A percentile compares a stretch with the other conserved stretches of the same genome.
Conservation (phyloP, 2,797 vertebrate species). For the Acridotheres tristis region DNA sequence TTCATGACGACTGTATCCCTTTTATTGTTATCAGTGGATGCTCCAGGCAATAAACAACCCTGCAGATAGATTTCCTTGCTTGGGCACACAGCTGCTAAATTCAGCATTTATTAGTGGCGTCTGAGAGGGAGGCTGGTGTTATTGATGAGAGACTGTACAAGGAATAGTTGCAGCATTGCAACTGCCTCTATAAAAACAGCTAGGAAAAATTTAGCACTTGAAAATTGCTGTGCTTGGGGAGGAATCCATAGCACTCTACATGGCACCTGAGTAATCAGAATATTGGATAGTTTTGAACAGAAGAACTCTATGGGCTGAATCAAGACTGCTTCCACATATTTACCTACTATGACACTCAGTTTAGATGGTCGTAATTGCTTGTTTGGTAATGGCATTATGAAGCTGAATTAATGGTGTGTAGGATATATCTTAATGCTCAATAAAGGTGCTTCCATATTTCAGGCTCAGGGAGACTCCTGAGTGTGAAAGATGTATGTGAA, state of each 20-base stretch:
- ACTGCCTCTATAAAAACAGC: neutral
- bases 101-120: neutral
- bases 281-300: neutral
- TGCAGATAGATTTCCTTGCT: slow-evolving; percentile 2
- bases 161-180: neutral
- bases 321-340: neutral
- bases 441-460: slow-evolving; percentile 12
- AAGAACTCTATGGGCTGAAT: neutral
- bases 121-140: neutral
- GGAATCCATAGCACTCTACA: neutral
- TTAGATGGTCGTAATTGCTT: neutral
- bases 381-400: slow-evolving; percentile 24
- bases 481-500: neutral
- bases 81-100: slow-evolving; percentile 7
- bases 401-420: neutral
- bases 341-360: neutral
- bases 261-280: neutral
- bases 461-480: neutral
- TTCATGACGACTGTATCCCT: neutral
- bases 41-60: neutral
- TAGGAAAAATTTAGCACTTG: neutral
- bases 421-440: neutral
- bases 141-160: neutral
- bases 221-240: neutral
- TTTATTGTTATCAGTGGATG: neutral